Conservation (phyloP, 2,797 vertebrate genomes). For the Fundulus diaphanus region DNA sequence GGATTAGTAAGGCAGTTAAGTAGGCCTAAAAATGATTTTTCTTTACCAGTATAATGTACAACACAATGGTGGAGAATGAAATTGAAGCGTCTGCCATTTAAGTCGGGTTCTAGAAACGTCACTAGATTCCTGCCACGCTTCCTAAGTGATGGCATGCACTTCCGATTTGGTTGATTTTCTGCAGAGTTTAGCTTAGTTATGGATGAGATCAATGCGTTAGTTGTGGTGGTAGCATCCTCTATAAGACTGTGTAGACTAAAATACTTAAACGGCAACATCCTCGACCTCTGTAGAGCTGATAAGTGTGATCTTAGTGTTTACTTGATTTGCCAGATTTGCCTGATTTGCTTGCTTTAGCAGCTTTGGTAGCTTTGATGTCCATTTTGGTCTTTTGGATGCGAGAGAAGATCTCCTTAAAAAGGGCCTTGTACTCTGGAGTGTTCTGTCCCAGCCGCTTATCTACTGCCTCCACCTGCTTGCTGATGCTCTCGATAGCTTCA, state of each 20-base stretch:
- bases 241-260: slow-evolving; percentile 2
- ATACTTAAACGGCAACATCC: slow-evolving; percentile 27
- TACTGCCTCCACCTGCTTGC: slow-evolving; percentile 92
- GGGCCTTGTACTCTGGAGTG: slow-evolving; percentile 97
- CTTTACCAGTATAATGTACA: neutral
- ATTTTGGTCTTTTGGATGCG: slow-evolving; percentile 98
- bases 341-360: slow-evolving; percentile 71
- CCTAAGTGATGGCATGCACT: slow-evolving; percentile 29
- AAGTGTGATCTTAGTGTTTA: slow-evolving; percentile 58
- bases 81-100: neutral
- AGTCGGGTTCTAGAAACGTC: slow-evolving; percentile 1
- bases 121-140: neutral
- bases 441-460: slow-evolving; percentile 95
- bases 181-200: slow-evolving; percentile 18
- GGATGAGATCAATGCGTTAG: slow-evolving; percentile 1
- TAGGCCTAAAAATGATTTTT: neutral
- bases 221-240: slow-evolving; percentile 29
- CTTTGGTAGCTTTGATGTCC: slow-evolving; percentile 91
- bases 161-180: neutral
- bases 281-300: neutral
- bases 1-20: slow-evolving; percentile 35
- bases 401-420: slow-evolving; percentile 99
- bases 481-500: slow-evolving; percentile 88
- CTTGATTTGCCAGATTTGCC: slow-evolving; percentile 74
- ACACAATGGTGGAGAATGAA: neutral